Percentiles rank a stretch among this genome's conserved stretches.
Evolutionary conservation across 2,888 invertebrate genomes (phyloP).

Genomic region (Polydrusus pterygomalis): DNA sequence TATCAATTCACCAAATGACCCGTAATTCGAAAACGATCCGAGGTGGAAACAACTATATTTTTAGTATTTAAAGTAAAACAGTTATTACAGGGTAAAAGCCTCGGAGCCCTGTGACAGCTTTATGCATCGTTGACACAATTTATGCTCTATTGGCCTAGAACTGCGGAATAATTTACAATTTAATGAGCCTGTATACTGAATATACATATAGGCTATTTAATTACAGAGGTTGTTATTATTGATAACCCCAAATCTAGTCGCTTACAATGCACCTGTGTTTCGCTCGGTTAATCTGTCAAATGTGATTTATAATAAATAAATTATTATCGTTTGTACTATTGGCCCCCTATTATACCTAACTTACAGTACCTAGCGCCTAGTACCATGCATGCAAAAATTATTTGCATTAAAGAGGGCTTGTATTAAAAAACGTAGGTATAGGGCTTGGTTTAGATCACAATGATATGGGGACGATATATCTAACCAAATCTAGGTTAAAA

Average conservation of each 20-base stretch:
- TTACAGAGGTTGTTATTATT: conserved; percentile 23
- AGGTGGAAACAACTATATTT: conserved; percentile 40
- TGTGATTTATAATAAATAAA: background rate
- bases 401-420: too few relatives aligned
- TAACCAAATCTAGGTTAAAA: too few relatives aligned
- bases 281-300: conserved; percentile 2
- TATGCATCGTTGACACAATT: conserved; percentile 58
- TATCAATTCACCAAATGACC: background rate
- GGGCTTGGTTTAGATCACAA: too few relatives aligned
- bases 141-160: conserved; percentile 61
- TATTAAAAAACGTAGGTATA: too few relatives aligned
- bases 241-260: conserved; percentile 12
- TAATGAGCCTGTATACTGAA: conserved; percentile 49
- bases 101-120: conserved; percentile 59
- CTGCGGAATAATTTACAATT: conserved; percentile 59
- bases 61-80: conserved; percentile 50
- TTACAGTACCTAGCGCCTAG: too few relatives aligned
- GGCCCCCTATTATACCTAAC: background rate
- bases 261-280: conserved; percentile 8
- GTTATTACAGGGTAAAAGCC: conserved; percentile 46
- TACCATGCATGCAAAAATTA: too few relatives aligned
- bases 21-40: conserved; percentile 6
- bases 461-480: too few relatives aligned
- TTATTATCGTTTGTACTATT: background rate
- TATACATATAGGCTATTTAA: conserved; percentile 30